Conservation (phyloP, 2,888 invertebrate genomes). For the Eilema caniola region DNA sequence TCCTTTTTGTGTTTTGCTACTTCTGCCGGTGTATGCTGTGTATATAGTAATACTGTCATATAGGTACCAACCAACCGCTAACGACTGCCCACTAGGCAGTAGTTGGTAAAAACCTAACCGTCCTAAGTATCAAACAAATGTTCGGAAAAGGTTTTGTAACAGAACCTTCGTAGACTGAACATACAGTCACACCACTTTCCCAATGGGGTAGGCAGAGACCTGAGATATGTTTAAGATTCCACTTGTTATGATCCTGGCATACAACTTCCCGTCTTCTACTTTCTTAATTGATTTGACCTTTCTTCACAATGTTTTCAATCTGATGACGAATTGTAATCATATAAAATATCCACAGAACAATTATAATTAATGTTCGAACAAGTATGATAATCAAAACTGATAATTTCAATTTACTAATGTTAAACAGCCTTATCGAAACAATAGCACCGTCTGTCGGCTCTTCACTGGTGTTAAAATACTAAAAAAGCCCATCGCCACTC, state of each 20-base stretch:
- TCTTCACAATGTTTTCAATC: not conserved
- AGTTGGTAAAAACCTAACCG: too few species aligned
- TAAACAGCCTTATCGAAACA: conserved; percentile 69
- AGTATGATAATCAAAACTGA: not conserved
- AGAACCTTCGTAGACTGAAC: not conserved
- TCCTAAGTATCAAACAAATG: too few species aligned
- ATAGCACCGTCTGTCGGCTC: conserved; percentile 54
- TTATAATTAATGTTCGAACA: not conserved
- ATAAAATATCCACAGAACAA: not conserved
- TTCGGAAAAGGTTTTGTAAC: not conserved
- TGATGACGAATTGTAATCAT: not conserved
- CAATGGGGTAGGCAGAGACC: not conserved
- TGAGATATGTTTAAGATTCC: too few species aligned
- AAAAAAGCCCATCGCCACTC: conserved; percentile 77
- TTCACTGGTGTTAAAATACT: conserved; percentile 76
- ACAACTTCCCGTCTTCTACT: not conserved
- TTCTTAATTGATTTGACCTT: not conserved
- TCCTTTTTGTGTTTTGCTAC: too few species aligned
- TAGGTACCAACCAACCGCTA: too few species aligned
- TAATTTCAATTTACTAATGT: conserved; percentile 70
- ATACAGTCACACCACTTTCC: not conserved
- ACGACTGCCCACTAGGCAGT: too few species aligned
- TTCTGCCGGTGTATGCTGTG: too few species aligned
- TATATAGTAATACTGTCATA: too few species aligned
- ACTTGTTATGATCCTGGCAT: not conserved